A percentile compares a stretch with the other conserved stretches of the same genome.
Evolutionary conservation across 1,140 invertebrate species (phyloP).

Genomic region (Nylanderia fulva): DNA sequence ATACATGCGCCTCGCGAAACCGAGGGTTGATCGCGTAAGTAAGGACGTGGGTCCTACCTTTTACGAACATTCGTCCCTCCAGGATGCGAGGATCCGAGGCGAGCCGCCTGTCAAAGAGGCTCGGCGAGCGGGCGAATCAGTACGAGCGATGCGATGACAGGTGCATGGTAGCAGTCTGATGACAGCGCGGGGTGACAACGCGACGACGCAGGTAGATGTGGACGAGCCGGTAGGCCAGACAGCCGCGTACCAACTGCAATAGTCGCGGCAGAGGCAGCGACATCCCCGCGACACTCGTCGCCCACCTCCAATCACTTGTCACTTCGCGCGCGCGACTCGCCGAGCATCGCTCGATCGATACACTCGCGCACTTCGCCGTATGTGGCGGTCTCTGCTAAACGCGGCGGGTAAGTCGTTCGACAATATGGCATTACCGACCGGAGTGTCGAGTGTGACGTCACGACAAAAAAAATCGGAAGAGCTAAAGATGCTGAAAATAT

Average conservation of each 20-base stretch:
- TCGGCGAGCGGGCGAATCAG: conserved; percentile 37
- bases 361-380: not conserved
- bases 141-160: not conserved
- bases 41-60: no score
- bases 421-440: no score
- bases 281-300: conserved; percentile 29
- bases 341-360: conserved; percentile 44
- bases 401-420: not conserved
- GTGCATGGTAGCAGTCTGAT: conserved; percentile 18
- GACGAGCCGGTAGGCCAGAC: conserved; percentile 69
- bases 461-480: no score
- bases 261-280: conserved; percentile 28
- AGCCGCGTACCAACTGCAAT: conserved; percentile 71
- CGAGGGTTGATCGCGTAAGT: no score
- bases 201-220: conserved; percentile 31
- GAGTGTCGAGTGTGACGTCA: no score
- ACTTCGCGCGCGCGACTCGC: conserved; percentile 11
- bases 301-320: not conserved
- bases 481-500: no score
- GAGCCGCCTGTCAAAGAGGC: conserved; percentile 34
- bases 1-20: no score
- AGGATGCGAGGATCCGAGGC: no score
- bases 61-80: no score
- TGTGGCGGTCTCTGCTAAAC: not conserved
- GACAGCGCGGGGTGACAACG: conserved; percentile 13